Evolutionary conservation across 2,113 vertebrate species (phyloP), one percentile per base, ranked within the genome.

Genomic region (Chloropsis cyanopogon): DNA sequence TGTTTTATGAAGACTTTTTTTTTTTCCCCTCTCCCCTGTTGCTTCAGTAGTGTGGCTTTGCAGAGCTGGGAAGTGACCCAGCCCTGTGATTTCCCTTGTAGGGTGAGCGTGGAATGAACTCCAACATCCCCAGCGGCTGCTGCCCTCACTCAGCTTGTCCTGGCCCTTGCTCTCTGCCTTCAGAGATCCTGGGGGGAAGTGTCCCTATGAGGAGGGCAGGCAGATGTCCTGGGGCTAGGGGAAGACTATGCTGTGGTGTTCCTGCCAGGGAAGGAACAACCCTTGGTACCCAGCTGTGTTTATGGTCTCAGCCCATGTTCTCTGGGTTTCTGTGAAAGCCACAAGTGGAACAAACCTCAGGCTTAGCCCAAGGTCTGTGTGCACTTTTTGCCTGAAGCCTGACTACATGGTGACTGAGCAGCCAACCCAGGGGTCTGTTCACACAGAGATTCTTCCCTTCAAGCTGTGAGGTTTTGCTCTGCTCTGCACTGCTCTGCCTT

Each of bases 251-350:
- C 46, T 35, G 6, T 0, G 0, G 22, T 46, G 24, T 4, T 90
- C 12, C 39, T 70, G 33, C 28, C 57, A 60, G 83, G 31, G 53
- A n/a, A 65, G 26, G 26, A 80, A 14, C 73, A 72, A 9, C 0
- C 26, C 22, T 54, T 59, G 39, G 46, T 77, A 52, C 57, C 75
- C 90, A 91, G 70, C 92, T 94, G 92, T 77, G 84, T 59, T 94
- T 95, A 88, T 64, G 88, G 60, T 78, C 78, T 83, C 41, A 0
- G 59, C n/a, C 78, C 41, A 11, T 78, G 79, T 90, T 93, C 54
- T 69, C 56, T 93, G 0, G 7, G 90, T 82, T 96, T 92, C 82
- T 44, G 0, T 71, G 54, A 90, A 94, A 95, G 71, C 90, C 90
- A 57, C 79, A 94, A 94, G 41, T 16, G 23, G 63, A 80, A 26